Conservation (phyloP, 2,797 vertebrate species). For the Sandelia bainsii region DNA sequence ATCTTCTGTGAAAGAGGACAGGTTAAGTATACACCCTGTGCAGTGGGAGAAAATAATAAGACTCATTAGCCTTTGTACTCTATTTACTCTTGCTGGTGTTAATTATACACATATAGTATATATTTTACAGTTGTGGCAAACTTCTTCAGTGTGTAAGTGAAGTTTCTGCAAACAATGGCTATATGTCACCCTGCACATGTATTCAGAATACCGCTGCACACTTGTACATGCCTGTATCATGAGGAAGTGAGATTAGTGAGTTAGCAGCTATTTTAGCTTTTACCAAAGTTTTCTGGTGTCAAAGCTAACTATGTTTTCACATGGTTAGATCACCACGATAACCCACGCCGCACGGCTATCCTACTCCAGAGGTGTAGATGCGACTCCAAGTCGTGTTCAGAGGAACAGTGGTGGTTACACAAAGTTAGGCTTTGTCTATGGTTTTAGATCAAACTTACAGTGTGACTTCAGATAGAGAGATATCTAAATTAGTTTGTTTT, state of each 20-base stretch:
- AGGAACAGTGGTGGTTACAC: not conserved
- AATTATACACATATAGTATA: constrained; percentile 28
- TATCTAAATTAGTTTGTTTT: too few relatives aligned
- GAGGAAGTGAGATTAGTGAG: not conserved
- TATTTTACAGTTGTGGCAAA: constrained; percentile 32
- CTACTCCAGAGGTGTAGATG: not conserved
- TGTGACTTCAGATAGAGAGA: too few relatives aligned
- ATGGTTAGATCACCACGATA: not conserved
- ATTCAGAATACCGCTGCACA: constrained; percentile 1
- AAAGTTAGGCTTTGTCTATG: too few relatives aligned
- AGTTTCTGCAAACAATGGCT: constrained; percentile 22
- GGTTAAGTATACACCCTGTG: constrained; percentile 59
- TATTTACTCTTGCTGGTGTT: constrained; percentile 45
- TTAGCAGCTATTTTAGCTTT: not conserved
- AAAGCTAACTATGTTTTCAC: not conserved
- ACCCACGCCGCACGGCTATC: not conserved
- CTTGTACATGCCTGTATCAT: constrained; percentile 1
- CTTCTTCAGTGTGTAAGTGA: constrained; percentile 24
- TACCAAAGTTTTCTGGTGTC: not conserved
- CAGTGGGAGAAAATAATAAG: constrained; percentile 55
- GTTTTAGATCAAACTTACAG: too few relatives aligned
- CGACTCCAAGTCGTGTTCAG: too few relatives aligned
- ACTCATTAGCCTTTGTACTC: constrained; percentile 57
- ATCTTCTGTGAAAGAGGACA: constrained; percentile 53
- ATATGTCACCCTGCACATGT: not conserved